phyloP scores from a whole-genome alignment of 2,797 vertebrate genomes.

The Phaenicophaeus curvirostris region DNA sequence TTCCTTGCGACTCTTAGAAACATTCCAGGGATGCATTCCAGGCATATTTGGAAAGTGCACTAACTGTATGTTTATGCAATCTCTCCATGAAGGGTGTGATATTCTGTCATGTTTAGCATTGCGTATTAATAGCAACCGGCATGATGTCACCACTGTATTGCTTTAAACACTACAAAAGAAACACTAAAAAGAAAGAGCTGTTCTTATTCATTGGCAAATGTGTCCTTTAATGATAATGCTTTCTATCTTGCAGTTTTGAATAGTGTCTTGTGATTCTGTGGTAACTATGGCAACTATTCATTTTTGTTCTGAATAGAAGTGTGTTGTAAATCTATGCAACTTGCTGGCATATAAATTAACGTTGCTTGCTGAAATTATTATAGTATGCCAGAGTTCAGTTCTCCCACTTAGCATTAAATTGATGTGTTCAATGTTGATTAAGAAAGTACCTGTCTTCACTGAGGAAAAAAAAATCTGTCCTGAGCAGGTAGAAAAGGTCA shows the following conservation, averaged over 20 bases:
- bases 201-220: background rate
- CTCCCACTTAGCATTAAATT: conserved; percentile 38
- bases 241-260: background rate
- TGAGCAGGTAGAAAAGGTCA: conserved; percentile 28
- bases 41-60: background rate
- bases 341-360: conserved; percentile 47
- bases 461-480: conserved; percentile 8
- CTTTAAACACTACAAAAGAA: background rate
- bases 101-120: background rate
- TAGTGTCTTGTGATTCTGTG: background rate
- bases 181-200: background rate
- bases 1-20: background rate
- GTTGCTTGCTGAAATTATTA: background rate
- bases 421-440: background rate
- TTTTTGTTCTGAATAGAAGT: conserved; percentile 36
- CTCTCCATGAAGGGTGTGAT: background rate
- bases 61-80: background rate
- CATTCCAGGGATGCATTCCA: background rate
- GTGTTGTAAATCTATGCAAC: background rate
- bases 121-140: background rate
- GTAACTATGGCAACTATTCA: conserved; percentile 42
- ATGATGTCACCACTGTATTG: background rate
- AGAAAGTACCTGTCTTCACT: background rate
- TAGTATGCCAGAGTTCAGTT: background rate
- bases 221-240: conserved; percentile 4